Evolutionary conservation across 92 coral and sea anemone genomes (phyloP).

Genomic region (Epizoanthus rinbou): DNA sequence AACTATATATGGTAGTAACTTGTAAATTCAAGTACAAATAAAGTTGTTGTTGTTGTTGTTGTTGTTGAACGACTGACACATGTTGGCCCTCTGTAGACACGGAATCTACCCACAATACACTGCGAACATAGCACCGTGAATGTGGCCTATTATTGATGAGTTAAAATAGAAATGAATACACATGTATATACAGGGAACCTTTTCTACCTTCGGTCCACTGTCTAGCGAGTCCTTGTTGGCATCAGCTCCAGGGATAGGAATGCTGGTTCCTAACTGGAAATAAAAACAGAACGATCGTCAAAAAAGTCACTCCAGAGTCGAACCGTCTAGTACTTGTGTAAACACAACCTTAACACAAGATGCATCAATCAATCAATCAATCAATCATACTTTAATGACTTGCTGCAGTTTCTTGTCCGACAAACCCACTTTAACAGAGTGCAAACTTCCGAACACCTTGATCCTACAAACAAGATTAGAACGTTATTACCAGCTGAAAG

Average conservation of each 20-base stretch:
- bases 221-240: constrained; percentile 50
- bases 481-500: too few relatives aligned
- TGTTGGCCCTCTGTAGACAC: too few relatives aligned
- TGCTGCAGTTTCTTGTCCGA: constrained; percentile 90
- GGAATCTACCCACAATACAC: too few relatives aligned
- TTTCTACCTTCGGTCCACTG: constrained; percentile 59
- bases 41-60: too few relatives aligned
- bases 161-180: too few relatives aligned
- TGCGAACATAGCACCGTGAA: too few relatives aligned
- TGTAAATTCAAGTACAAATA: too few relatives aligned
- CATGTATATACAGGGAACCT: not conserved
- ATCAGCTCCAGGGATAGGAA: constrained; percentile 89
- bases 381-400: constrained; percentile 64
- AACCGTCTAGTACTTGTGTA: not conserved
- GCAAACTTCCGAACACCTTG: constrained; percentile 85
- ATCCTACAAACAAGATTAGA: constrained; percentile 49
- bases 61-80: too few relatives aligned
- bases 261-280: constrained; percentile 83
- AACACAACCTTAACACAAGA: not conserved
- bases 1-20: too few relatives aligned
- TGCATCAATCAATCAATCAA: not conserved
- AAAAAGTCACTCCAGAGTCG: not conserved
- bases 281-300: constrained; percentile 10
- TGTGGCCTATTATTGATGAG: too few relatives aligned
- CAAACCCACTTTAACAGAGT: constrained; percentile 68